phyloP scores from a whole-genome alignment of 2,888 invertebrate genomes.

The Hyppa rectilinea region DNA sequence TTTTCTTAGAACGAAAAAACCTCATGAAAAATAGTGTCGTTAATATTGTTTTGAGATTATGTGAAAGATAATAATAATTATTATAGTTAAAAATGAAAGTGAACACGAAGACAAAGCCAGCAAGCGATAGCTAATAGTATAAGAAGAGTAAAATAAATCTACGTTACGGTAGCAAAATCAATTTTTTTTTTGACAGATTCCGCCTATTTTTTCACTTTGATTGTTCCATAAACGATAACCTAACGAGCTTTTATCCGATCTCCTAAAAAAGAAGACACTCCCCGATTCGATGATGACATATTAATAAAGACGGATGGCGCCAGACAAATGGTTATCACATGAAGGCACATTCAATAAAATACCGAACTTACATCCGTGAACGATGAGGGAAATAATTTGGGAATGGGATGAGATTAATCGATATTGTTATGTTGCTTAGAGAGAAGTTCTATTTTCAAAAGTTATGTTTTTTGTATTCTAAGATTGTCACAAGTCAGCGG shows the following conservation, averaged over 20 bases:
- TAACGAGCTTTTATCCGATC: constrained; percentile 24
- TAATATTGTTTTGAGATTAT: too few species aligned
- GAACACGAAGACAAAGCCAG: not conserved
- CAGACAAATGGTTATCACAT: constrained; percentile 42
- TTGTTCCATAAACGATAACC: constrained; percentile 12
- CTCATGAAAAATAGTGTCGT: too few species aligned
- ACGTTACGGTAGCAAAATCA: constrained; percentile 4
- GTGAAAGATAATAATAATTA: too few species aligned
- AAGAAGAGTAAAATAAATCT: constrained; percentile 18
- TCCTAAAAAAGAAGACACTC: constrained; percentile 21
- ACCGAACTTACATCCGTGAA: constrained; percentile 51
- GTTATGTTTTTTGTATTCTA: not conserved
- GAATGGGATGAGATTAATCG: constrained; percentile 46
- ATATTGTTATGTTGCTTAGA: constrained; percentile 16
- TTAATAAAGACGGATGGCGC: constrained; percentile 57
- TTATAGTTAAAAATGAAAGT: not conserved
- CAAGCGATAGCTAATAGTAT: constrained; percentile 6
- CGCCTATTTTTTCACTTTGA: constrained; percentile 16
- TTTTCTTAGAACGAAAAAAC: too few species aligned
- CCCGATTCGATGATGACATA: constrained; percentile 33
- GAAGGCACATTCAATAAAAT: constrained; percentile 48
- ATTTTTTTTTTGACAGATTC: not conserved
- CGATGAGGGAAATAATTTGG: constrained; percentile 48
- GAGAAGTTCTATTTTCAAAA: not conserved
- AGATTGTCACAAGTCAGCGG: not conserved